Evolutionary conservation across 2,797 vertebrate species (phyloP).

Genomic region (Pteropus rufus): DNA sequence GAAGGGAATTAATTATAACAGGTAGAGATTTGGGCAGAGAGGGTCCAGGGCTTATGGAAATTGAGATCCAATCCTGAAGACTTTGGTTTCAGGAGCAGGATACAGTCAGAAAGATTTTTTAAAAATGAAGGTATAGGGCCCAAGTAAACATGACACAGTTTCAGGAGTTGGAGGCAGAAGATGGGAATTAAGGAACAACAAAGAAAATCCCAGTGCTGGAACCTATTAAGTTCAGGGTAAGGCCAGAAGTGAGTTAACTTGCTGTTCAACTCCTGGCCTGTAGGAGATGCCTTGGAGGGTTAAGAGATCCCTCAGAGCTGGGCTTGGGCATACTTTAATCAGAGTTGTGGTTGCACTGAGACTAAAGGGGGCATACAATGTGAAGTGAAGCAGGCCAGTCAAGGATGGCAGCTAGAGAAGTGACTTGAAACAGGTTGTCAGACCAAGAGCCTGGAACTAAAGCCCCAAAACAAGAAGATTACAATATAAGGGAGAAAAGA

Average conservation of each 20-base stretch:
- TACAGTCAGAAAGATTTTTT: background rate
- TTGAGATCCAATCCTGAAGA: background rate
- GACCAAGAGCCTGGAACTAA: background rate
- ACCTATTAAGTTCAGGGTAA: background rate
- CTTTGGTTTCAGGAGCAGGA: slow-evolving; percentile 18
- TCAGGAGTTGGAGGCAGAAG: background rate
- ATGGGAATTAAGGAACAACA: slow-evolving; percentile 13
- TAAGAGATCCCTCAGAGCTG: background rate
- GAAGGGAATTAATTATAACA: background rate
- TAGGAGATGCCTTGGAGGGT: background rate
- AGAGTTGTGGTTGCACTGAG: background rate
- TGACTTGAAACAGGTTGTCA: slow-evolving; percentile 18
- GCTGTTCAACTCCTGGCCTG: background rate
- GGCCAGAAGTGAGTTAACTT: background rate
- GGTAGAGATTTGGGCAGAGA: background rate
- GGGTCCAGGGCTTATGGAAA: background rate
- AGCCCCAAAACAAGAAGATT: background rate
- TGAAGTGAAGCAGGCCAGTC: background rate
- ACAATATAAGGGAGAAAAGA: background rate
- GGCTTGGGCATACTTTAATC: background rate
- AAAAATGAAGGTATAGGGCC: background rate
- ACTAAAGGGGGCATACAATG: background rate
- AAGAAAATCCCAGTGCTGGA: background rate
- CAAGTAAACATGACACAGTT: background rate
- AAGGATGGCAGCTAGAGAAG: background rate